These are phyloP conservation scores for Alauda arvensis DNA, from an alignment of 2,797 vertebrate species.

Conservation along the genomic window DNA sequence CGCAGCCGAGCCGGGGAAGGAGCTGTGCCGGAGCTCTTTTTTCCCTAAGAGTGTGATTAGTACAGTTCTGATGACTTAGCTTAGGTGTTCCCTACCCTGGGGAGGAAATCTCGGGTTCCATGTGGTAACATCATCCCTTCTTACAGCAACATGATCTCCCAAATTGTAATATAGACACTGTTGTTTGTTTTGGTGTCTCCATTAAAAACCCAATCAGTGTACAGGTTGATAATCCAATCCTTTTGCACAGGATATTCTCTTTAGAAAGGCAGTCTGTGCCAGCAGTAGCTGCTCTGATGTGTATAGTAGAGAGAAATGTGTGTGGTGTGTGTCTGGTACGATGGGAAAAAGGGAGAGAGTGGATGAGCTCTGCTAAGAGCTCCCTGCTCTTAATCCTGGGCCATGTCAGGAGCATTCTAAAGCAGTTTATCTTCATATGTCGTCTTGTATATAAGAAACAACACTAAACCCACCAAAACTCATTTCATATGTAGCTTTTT, in stretches of 20 bases:
- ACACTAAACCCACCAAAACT: slow-evolving; percentile 71
- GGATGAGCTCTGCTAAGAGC: slow-evolving; percentile 39
- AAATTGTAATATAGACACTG: background rate
- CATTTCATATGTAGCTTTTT: slow-evolving; percentile 79
- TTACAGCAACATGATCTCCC: background rate
- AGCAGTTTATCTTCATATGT: slow-evolving; percentile 72
- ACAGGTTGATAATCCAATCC: background rate
- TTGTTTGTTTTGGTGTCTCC: background rate
- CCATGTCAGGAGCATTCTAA: slow-evolving; percentile 57
- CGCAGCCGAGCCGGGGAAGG: background rate
- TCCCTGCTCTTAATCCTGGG: slow-evolving; percentile 59
- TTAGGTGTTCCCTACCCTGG: background rate
- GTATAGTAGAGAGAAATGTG: background rate
- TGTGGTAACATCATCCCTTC: background rate
- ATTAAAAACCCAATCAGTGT: background rate
- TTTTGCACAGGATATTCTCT: background rate
- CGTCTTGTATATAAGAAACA: slow-evolving; percentile 69
- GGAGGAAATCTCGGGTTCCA: background rate
- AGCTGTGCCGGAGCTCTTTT: background rate
- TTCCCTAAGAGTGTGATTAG: slow-evolving; percentile 7
- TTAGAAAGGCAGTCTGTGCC: background rate
- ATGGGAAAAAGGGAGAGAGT: background rate
- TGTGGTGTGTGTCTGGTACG: background rate
- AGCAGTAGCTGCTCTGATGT: background rate
- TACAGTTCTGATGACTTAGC: background rate